Percentiles rank a stretch among this genome's conserved stretches.
phyloP scores from a whole-genome alignment of 2,888 invertebrate species.

The Pasiphila rectangulata region DNA sequence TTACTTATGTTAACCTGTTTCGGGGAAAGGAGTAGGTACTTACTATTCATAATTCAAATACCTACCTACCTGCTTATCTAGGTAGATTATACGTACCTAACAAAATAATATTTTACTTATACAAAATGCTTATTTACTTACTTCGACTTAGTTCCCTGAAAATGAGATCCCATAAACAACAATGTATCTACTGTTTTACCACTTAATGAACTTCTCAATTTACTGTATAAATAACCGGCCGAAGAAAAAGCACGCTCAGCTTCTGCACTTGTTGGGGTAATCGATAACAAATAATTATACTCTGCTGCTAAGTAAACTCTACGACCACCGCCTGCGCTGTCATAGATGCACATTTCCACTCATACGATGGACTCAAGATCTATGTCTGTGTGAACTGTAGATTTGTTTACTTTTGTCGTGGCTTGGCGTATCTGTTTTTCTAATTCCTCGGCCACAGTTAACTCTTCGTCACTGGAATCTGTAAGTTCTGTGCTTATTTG shows the following conservation, averaged over 20 bases:
- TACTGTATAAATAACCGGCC: constrained; percentile 19
- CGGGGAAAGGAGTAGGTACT: too few relatives aligned
- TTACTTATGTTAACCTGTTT: too few relatives aligned
- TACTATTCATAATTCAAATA: too few relatives aligned
- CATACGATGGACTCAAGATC: constrained; percentile 19
- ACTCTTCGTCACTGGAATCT: constrained; percentile 4
- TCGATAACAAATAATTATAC: constrained; percentile 16
- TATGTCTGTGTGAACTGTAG: not conserved
- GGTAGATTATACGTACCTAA: too few relatives aligned
- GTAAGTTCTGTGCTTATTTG: constrained; percentile 5
- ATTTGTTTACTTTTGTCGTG: not conserved
- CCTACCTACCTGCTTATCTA: too few relatives aligned
- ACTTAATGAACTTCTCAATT: not conserved
- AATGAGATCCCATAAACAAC: not conserved
- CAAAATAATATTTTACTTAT: too few relatives aligned
- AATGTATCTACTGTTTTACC: not conserved
- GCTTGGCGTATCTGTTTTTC: constrained; percentile 1
- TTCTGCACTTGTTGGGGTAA: constrained; percentile 24
- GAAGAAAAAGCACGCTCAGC: constrained; percentile 21
- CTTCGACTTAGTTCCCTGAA: too few relatives aligned
- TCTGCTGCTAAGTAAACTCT: constrained; percentile 16
- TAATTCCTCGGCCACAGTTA: too few relatives aligned
- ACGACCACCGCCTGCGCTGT: constrained; percentile 17
- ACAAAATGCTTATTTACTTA: too few relatives aligned
- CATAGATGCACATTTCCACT: constrained; percentile 23